Evolutionary conservation across 2,113 vertebrate species (phyloP), one percentile per base, ranked within the genome.

Genomic region (Bagarius yarrelli): DNA sequence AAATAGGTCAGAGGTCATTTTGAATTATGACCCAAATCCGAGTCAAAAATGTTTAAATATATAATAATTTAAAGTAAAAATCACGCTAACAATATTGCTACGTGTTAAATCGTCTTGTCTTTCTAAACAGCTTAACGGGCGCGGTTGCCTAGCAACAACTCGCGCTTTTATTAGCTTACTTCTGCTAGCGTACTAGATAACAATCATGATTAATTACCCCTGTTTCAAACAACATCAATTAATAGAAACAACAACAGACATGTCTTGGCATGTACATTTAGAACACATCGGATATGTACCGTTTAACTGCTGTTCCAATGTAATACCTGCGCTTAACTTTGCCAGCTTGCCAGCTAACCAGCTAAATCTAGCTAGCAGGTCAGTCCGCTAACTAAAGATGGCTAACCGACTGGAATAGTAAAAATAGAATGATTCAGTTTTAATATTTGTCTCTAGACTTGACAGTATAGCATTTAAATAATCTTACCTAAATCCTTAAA

Each of bases 131-230:
- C 90, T 94, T 93, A 86, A 76, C 9, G 47, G 16, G 77, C 34
- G 72, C 66, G 34, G 93, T 94, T 92, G 86, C 93, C 87, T 91
- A 87, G 93, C 92, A 94, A 94, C 93, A 78, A 36, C 4, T 57
- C 59, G 69, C 57, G 81, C 85, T 89, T 79, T 80, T 86, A 77
- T 60, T 79, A 67, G 75, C 18, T 30, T 59, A 72, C 55, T 60
- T 40, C 14, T 74, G 84, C 69, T 83, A 86, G 52, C 55, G 36
- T 55, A 55, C 40, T 67, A 11, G 70, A 78, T 89, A 90, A 87
- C 89, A 23, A 8, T 3, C 4, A 19, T 87, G 53, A 16, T 18
- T 82, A 86, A 80, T 77, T 52, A 52, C 2, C 12, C 8, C 8
- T 21, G 0, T 59, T 75, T 36, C 25, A 11, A 32, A 32, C 25